These are phyloP conservation scores for Ceryle rudis DNA, from an alignment of 2,797 vertebrate genomes.

Conservation along the genomic window DNA sequence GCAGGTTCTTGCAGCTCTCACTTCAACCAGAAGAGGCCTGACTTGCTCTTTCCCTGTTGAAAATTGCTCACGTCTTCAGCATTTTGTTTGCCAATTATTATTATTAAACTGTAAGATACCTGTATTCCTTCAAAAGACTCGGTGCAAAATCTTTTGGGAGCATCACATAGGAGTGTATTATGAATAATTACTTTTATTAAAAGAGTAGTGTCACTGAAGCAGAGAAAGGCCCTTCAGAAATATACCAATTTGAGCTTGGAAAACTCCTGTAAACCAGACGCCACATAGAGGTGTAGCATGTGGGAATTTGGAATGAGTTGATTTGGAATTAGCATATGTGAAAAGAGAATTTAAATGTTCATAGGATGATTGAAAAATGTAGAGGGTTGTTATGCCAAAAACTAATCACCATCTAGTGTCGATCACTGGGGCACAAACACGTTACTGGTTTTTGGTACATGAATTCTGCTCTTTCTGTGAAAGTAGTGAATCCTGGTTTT, in stretches of 20 bases:
- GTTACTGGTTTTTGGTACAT: background rate
- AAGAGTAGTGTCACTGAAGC: background rate
- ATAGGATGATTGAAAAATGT: background rate
- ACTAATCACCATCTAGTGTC: background rate
- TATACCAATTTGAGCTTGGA: background rate
- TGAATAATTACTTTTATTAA: background rate
- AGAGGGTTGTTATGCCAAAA: background rate
- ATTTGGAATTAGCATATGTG: background rate
- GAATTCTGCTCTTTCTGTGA: background rate
- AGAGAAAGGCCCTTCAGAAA: background rate
- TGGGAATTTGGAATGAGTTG: background rate
- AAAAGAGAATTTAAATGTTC: background rate
- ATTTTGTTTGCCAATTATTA: background rate
- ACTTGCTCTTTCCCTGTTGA: slow-evolving; percentile 31
- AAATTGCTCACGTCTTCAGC: background rate
- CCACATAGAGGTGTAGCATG: background rate
- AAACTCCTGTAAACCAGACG: background rate
- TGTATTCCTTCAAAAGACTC: background rate
- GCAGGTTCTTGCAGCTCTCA: slow-evolving; percentile 34
- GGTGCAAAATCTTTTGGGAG: background rate
- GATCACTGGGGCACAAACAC: background rate
- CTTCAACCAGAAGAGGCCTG: slow-evolving; percentile 60
- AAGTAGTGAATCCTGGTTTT: background rate
- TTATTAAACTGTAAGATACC: background rate
- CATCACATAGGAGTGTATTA: background rate